Base-by-base conservation (phyloP, 2,888 invertebrate species). In the Macaria notata region DNA sequence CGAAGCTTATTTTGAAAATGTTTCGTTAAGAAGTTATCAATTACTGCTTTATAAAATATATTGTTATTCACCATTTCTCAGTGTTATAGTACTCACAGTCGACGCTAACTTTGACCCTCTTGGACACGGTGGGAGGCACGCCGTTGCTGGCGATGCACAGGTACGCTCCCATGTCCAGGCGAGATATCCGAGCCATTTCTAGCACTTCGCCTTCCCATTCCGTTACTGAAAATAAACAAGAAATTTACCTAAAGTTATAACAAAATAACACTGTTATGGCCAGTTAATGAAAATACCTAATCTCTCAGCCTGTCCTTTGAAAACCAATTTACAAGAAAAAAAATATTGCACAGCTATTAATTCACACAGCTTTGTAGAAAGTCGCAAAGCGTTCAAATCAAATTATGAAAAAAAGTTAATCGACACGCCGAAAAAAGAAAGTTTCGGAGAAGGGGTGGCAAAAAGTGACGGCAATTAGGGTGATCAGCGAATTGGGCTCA, bases 111-210 rank as follows among this genome's bases (percentile, higher is more conserved):
- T 96, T 97, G 75, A 98, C 97, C 77, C 96, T 93, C 87, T 98
- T 98, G 79, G 97, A 97, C 61, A 97, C 97, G 39, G 96, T 95
- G 4, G 98, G 97, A 0, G 97, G 97, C 9, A 98, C 96, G 9
- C 96, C 96, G 78, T 98, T 98, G 75, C 95, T 95, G 52, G 98
- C 98, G 70, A 98, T 97, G 86, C 98, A 98, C 65, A 98, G 93
- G 86, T 97, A 97, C 47, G 96, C 96, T 36, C 97, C 97, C 97
- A 98, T 98, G 80, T 97, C 97, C 66, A 97, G 91, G 65, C 98
- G 93, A 51, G 97, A 97, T 75, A 98, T 97, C 73, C 95, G 93
- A 60, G 94, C 94, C 92, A 98, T 93, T 74, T 97, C 97, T 81
- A 98, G 83, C 29, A 94, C 94, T 78, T 96, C 96, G 42, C 97